A percentile compares a stretch with the other conserved stretches of the same genome.
phyloP scores from a whole-genome alignment of 2,113 vertebrate genomes.

The Falco punctatus region DNA sequence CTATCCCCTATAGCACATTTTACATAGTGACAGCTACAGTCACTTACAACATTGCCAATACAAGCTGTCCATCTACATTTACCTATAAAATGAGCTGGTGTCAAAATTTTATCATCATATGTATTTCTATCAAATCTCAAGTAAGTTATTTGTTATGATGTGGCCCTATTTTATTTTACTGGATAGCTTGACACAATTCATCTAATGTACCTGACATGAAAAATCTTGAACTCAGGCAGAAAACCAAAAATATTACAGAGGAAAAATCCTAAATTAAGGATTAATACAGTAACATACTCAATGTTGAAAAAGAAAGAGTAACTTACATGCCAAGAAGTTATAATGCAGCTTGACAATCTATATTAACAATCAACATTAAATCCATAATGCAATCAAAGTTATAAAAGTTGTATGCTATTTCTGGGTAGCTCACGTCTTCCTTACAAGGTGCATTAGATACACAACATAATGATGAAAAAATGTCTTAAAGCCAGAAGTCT shows the following conservation, averaged over 20 bases:
- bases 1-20: neutral
- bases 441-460: neutral
- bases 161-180: neutral
- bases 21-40: neutral
- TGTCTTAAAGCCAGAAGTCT: neutral
- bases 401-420: conserved; percentile 20
- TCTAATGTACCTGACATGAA: conserved; percentile 23
- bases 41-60: neutral
- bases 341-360: conserved; percentile 8
- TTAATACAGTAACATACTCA: conserved; percentile 18
- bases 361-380: conserved; percentile 28
- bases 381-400: neutral
- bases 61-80: neutral
- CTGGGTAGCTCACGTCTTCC: conserved; percentile 7
- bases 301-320: neutral
- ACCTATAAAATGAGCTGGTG: neutral
- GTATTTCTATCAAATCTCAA: neutral
- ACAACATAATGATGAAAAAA: neutral
- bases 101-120: neutral
- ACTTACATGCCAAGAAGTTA: neutral
- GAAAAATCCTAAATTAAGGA: conserved; percentile 46
- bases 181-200: neutral
- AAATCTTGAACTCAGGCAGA: conserved; percentile 28
- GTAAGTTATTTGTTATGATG: neutral
- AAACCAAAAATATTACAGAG: conserved; percentile 3